Percentiles rank a stretch among this genome's conserved stretches.
Conservation (phyloP, 2,888 invertebrate genomes). For the Tuta absoluta region DNA sequence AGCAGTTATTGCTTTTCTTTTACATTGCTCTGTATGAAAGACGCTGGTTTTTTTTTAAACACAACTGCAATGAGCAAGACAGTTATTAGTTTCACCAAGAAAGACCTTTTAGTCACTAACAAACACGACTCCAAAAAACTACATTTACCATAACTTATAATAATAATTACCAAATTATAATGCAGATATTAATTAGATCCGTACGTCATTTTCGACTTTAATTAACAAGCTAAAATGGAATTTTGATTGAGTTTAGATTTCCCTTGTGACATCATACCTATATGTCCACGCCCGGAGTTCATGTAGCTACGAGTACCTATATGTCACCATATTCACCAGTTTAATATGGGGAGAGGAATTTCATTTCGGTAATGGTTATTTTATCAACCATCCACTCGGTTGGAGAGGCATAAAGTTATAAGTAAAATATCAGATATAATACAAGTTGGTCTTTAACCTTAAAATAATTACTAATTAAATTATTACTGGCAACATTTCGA, state of each 20-base stretch:
- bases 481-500: too few species aligned
- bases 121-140: too few species aligned
- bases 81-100: too few species aligned
- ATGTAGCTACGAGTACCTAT: neutral
- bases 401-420: neutral
- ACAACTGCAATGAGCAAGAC: neutral
- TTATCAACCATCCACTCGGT: neutral
- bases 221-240: neutral
- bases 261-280: neutral
- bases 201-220: neutral
- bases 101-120: too few species aligned
- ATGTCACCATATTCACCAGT: neutral
- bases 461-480: too few species aligned
- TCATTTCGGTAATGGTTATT: constrained; percentile 14
- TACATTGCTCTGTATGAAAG: too few species aligned
- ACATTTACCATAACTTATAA: too few species aligned
- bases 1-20: too few species aligned
- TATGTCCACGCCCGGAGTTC: neutral
- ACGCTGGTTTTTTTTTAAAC: neutral
- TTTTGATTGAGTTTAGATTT: constrained; percentile 3
- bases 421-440: too few species aligned
- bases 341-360: neutral
- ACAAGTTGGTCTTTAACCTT: too few species aligned
- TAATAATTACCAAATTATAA: too few species aligned
- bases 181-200: too few species aligned